Base-by-base conservation (phyloP, 2,113 vertebrate genomes). In the Mustela nigripes region DNA sequence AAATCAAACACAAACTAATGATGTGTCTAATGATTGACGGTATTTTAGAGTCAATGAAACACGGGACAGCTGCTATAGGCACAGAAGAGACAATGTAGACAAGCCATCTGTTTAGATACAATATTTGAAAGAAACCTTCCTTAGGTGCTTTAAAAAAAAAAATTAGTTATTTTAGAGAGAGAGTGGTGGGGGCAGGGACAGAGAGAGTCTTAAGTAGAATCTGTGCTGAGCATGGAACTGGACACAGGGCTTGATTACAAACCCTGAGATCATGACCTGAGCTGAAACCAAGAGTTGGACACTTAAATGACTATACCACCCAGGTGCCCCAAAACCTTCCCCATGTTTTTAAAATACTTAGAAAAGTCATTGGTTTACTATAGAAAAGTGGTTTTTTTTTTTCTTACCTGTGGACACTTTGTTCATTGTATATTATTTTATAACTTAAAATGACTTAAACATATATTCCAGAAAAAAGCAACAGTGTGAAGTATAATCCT, bases 1-100 rank as follows among this genome's bases (percentile, higher is more conserved):
- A 53, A 92, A 62, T 87, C 18, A 80, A 89, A 56, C 48, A 83
- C 36, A 93, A 82, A 95, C 86, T 86, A 69, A 89, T 58, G 48
- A 0, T 74, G n/a, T 89, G 0, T 84, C 16, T 36, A 67, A 71
- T 19, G 16, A 86, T 56, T 22, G 10, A 89, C 56, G 56, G 80
- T 9, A 79, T 62, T 2, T 84, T 91, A 53, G 28, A 80, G 14
- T 83, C 28, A 85, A 45, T 56, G 26, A 92, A 89, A 90, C 22
- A 45, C 18, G 5, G 7, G 22, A 67, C 26, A 2, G 87, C 62
- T 91, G 45, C 53, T 5, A 3, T 48, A 78, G 67, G 5, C 80
- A 65, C 5, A 79, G 21, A 90, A 42, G 48, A 74, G 10, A 45
- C 24, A 31, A 8, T 18, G 16, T 48, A 92, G 33, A 50, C 7